These are phyloP conservation scores for Apodemia hepburni DNA, from an alignment of 2,888 invertebrate species.

Conservation along the genomic window DNA sequence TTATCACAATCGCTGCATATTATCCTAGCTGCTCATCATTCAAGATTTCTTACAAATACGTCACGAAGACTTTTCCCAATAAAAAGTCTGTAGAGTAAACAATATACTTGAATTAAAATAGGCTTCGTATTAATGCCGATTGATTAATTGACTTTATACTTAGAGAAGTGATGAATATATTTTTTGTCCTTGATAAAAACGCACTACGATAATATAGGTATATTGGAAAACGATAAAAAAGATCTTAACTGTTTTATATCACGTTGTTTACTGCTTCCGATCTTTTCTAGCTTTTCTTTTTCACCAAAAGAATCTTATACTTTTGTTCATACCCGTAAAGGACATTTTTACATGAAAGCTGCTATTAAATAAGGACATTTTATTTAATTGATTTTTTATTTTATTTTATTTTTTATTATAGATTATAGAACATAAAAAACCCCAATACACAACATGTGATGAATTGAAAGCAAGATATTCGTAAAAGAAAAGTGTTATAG, in stretches of 20 bases:
- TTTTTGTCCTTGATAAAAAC: neutral
- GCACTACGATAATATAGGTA: slow-evolving; percentile 1
- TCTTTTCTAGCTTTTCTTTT: neutral
- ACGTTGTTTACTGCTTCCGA: slow-evolving; percentile 5
- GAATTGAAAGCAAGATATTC: too few relatives aligned
- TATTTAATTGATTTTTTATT: neutral
- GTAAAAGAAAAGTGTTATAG: too few relatives aligned
- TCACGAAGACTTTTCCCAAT: too few relatives aligned
- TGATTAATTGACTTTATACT: neutral
- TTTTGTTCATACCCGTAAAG: neutral
- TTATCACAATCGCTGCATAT: too few relatives aligned
- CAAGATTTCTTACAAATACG: too few relatives aligned
- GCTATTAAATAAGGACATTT: neutral
- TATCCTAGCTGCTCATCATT: too few relatives aligned
- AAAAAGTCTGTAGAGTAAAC: neutral
- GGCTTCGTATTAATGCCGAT: neutral
- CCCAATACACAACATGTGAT: too few relatives aligned
- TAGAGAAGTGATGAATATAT: neutral
- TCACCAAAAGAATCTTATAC: neutral
- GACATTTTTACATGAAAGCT: neutral
- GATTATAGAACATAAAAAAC: too few relatives aligned
- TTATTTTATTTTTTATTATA: too few relatives aligned
- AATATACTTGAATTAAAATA: neutral
- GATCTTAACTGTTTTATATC: neutral
- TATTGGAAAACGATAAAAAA: neutral